Conservation (phyloP, 2,888 invertebrate species). For the Cephus pulcher region DNA sequence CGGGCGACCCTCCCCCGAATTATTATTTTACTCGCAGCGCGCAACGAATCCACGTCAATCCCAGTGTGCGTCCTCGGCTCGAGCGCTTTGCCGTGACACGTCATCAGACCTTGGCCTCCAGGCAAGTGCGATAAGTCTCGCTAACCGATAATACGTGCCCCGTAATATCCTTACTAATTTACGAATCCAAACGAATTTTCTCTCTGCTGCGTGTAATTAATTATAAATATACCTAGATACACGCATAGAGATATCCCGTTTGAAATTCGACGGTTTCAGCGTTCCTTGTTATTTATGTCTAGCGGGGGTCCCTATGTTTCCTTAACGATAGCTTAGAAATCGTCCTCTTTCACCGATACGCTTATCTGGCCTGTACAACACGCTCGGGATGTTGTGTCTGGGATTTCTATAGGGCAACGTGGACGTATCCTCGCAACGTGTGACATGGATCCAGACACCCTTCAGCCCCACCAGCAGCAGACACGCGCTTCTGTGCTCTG, state of each 20-base stretch:
- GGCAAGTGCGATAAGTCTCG: constrained; percentile 40
- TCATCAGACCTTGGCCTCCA: constrained; percentile 49
- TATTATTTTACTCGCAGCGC: neutral
- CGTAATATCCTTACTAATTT: neutral
- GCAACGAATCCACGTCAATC: neutral
- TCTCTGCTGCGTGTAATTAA: neutral
- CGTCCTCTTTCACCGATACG: neutral
- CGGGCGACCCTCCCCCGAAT: neutral
- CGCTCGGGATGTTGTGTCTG: constrained; percentile 45
- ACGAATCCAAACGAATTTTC: neutral
- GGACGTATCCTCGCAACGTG: constrained; percentile 38
- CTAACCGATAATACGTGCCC: constrained; percentile 33
- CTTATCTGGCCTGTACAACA: constrained; percentile 11
- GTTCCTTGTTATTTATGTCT: neutral
- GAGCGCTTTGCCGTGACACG: constrained; percentile 9
- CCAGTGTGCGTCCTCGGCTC: neutral
- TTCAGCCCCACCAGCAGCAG: constrained; percentile 28
- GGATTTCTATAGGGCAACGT: constrained; percentile 30
- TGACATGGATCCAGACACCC: constrained; percentile 56
- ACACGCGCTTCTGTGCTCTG: neutral
- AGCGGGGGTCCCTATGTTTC: neutral
- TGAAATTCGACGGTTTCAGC: neutral
- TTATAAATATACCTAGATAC: too few relatives aligned
- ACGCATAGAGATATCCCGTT: too few relatives aligned
- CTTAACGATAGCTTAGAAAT: neutral